Conservation (phyloP, 2,888 invertebrate genomes). For the Exephanes ischioxanthus region DNA sequence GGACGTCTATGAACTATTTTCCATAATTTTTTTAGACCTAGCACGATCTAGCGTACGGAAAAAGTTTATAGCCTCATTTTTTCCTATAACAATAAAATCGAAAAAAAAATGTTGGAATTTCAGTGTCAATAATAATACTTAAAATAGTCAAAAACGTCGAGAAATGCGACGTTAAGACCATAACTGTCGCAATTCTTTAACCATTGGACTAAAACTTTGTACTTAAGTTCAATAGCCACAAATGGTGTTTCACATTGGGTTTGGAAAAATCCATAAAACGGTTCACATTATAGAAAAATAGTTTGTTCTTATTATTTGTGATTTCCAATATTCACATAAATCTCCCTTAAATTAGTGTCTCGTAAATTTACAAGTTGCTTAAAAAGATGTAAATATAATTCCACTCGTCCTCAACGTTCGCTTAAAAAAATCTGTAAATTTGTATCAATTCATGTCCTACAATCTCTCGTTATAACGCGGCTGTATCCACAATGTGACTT, state of each 20-base stretch:
- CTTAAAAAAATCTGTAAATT: neutral
- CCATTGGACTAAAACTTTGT: no score
- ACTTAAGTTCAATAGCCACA: no score
- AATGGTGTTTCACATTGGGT: no score
- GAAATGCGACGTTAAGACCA: no score
- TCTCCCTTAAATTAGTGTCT: neutral
- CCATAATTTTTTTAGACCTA: no score
- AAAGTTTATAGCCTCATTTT: neutral
- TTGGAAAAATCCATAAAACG: no score
- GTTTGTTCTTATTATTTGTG: no score
- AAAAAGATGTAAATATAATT: neutral
- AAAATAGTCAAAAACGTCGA: neutral
- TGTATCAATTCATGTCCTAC: neutral
- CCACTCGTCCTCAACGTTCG: neutral
- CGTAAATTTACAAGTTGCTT: neutral
- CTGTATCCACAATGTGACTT: conserved; percentile 44
- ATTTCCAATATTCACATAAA: no score
- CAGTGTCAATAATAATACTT: neutral
- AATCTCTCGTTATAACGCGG: conserved; percentile 15
- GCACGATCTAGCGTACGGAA: neutral
- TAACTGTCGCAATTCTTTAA: no score
- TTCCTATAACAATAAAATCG: neutral
- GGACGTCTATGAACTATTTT: neutral
- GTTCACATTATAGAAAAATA: no score
- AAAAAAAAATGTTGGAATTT: neutral